phyloP scores from a whole-genome alignment of 2,888 invertebrate genomes.

The Tetragonula carbonaria region DNA sequence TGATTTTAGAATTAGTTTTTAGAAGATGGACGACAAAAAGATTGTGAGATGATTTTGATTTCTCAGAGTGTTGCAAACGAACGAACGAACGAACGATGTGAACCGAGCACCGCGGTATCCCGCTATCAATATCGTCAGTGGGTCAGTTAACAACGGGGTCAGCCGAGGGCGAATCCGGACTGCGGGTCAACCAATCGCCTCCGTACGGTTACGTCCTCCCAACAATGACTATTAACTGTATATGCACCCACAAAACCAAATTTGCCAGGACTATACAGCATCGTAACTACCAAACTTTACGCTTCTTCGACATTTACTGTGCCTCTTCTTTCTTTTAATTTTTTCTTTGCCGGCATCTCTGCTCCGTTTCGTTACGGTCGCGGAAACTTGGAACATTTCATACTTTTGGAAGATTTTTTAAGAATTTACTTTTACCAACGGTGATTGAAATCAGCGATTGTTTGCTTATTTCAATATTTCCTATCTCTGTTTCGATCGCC shows the following conservation, averaged over 20 bases:
- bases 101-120: slow-evolving; percentile 53
- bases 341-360: too few relatives aligned
- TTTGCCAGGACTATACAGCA: slow-evolving; percentile 2
- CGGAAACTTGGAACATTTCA: too few relatives aligned
- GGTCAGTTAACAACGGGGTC: slow-evolving; percentile 76
- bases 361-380: too few relatives aligned
- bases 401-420: too few relatives aligned
- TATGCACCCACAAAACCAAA: slow-evolving; percentile 56
- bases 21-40: background rate
- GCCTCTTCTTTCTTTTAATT: background rate
- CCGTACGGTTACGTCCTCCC: slow-evolving; percentile 54
- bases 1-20: background rate
- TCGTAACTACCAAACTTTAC: slow-evolving; percentile 9
- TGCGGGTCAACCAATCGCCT: slow-evolving; percentile 71
- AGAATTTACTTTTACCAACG: too few relatives aligned
- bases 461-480: too few relatives aligned
- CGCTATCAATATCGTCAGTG: slow-evolving; percentile 72
- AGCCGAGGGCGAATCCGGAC: slow-evolving; percentile 74
- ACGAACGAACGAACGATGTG: slow-evolving; percentile 51
- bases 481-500: too few relatives aligned
- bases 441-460: too few relatives aligned
- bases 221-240: slow-evolving; percentile 69
- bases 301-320: background rate
- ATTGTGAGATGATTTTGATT: background rate
- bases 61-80: background rate